Conservation (phyloP, 2,113 vertebrate species). For the Semnopithecus entellus region DNA sequence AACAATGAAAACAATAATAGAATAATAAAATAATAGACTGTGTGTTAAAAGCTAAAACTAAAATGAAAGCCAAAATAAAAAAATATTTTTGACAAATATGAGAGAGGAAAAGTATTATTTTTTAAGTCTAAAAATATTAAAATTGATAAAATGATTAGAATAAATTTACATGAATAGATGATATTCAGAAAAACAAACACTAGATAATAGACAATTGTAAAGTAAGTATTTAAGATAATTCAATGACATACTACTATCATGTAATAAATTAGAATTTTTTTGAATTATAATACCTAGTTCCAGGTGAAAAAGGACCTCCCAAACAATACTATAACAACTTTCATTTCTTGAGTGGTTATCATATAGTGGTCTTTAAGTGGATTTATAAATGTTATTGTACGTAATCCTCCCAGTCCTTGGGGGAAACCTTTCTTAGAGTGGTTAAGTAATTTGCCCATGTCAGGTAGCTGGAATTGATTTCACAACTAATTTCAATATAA, state of each 20-base stretch:
- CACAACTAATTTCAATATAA: background rate
- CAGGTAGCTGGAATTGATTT: background rate
- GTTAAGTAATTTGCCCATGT: background rate
- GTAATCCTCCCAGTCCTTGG: background rate
- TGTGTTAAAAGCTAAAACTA: background rate
- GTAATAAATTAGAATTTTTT: background rate
- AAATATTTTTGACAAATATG: background rate
- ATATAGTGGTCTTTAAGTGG: background rate
- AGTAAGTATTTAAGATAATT: background rate
- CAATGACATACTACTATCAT: background rate
- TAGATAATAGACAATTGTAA: background rate
- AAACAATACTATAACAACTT: background rate
- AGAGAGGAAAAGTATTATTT: background rate
- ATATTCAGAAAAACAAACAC: background rate
- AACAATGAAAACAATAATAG: background rate
- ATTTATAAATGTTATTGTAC: background rate
- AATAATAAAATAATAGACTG: background rate
- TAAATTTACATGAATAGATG: background rate
- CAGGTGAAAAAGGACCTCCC: background rate
- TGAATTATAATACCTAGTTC: background rate
- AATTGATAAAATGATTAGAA: background rate
- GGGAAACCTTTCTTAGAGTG: background rate
- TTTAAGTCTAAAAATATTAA: background rate
- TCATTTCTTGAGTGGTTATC: background rate
- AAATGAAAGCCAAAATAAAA: background rate